Conservation (phyloP, 2,113 vertebrate species). For the Prochilodus magdalenae region DNA sequence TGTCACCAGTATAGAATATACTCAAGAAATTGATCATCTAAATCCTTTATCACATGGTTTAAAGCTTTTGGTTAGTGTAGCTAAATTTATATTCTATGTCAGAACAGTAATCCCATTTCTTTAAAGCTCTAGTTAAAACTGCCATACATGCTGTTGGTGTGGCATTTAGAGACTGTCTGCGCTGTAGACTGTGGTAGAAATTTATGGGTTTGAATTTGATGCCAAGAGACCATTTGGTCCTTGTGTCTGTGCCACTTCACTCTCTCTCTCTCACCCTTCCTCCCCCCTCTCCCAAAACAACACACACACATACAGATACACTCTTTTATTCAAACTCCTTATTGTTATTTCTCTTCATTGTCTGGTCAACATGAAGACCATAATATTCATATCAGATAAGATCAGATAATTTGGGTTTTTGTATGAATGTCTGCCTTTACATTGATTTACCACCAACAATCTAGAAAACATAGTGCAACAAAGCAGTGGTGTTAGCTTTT, state of each 20-base stretch:
- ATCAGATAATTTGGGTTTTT: no score
- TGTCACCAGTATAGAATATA: background rate
- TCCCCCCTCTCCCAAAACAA: background rate
- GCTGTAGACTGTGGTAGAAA: conserved; percentile 45
- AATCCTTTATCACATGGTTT: background rate
- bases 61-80: background rate
- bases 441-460: no score
- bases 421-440: no score
- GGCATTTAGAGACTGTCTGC: conserved; percentile 27
- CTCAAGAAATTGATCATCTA: background rate
- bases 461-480: no score
- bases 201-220: conserved; percentile 49
- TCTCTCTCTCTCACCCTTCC: conserved; percentile 13
- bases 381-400: no score
- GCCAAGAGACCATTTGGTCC: conserved; percentile 68
- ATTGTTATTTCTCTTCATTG: background rate
- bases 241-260: conserved; percentile 53
- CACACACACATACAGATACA: conserved; percentile 37
- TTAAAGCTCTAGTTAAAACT: background rate
- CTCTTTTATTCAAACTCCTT: background rate
- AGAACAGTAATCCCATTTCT: no score
- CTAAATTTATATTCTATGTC: background rate
- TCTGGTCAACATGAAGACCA: background rate
- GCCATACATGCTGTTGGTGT: background rate
- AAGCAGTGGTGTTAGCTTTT: no score